These are phyloP conservation scores for Lasius platythorax DNA, from an alignment of 2,888 invertebrate species.

Conservation along the genomic window DNA sequence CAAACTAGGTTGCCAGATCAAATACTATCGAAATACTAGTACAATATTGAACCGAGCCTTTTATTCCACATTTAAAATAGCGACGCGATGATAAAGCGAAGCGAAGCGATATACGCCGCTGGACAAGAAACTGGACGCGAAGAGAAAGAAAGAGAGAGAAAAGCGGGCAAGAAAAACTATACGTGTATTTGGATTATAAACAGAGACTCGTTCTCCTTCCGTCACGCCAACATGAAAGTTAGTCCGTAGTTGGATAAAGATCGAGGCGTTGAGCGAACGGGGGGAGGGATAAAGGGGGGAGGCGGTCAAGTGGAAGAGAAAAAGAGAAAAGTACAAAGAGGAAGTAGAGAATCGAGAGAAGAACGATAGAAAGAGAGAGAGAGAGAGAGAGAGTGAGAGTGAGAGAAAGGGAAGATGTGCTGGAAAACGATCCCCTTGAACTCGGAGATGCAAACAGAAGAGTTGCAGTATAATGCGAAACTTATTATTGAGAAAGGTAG, in stretches of 20 bases:
- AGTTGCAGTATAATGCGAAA: constrained; percentile 74
- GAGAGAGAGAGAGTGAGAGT: not conserved
- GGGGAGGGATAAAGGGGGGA: not conserved
- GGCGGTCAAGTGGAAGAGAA: constrained; percentile 39
- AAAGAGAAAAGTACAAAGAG: not conserved
- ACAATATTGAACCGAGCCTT: not conserved
- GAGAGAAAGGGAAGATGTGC: constrained; percentile 13
- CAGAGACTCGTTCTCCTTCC: constrained; percentile 42
- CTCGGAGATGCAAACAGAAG: constrained; percentile 74
- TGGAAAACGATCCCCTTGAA: constrained; percentile 62
- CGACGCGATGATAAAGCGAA: not conserved
- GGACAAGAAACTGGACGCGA: constrained; percentile 17
- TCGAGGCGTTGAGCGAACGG: constrained; percentile 43
- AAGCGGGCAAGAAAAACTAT: constrained; percentile 34
- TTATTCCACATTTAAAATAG: constrained; percentile 25
- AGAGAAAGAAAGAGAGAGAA: constrained; percentile 8
- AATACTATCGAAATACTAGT: not conserved
- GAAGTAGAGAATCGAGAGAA: constrained; percentile 10
- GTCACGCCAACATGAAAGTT: constrained; percentile 61
- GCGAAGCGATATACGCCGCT: constrained; percentile 20
- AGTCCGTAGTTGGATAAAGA: constrained; percentile 52
- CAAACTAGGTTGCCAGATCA: not conserved
- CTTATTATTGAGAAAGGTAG: constrained; percentile 74
- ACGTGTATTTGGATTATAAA: constrained; percentile 60
- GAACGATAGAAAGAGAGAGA: constrained; percentile 24